phyloP scores from a whole-genome alignment of 2,888 invertebrate genomes.

The Toxonevra muliebris region DNA sequence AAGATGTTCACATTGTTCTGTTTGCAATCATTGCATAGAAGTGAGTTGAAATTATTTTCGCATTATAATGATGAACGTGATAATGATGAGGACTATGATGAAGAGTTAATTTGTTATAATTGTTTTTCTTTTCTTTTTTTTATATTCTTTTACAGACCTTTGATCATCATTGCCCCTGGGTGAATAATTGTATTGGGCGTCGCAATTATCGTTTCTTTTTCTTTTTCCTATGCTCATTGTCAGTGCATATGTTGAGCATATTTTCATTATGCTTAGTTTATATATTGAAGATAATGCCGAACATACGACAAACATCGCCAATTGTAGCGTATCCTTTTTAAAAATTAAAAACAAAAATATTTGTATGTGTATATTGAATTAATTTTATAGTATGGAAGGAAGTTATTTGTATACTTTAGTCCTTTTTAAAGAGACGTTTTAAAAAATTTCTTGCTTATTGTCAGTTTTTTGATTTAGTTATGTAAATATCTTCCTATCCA shows the following conservation, averaged over 20 bases:
- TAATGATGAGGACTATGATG: not conserved
- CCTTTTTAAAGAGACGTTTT: no score
- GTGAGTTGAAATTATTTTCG: constrained; percentile 66
- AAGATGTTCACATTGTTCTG: constrained; percentile 98
- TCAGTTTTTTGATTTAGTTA: no score
- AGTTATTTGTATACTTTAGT: no score
- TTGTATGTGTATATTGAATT: no score
- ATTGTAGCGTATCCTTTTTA: constrained; percentile 87
- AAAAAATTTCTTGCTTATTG: no score
- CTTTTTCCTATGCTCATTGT: constrained; percentile 95
- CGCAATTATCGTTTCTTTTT: constrained; percentile 99
- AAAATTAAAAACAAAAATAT: constrained; percentile 21
- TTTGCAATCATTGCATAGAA: constrained; percentile 98
- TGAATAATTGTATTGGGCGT: constrained; percentile 96
- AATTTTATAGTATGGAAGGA: no score
- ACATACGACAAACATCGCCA: constrained; percentile 81
- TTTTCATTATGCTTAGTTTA: constrained; percentile 93
- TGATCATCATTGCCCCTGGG: constrained; percentile 99
- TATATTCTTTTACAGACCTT: constrained; percentile 79
- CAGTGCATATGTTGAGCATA: constrained; percentile 97
- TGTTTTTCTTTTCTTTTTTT: not conserved
- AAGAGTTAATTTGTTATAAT: not conserved
- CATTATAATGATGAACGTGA: constrained; percentile 6
- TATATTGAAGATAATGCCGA: constrained; percentile 85
- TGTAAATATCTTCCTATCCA: no score